These are phyloP conservation scores for Megalonaias nervosa DNA, from an alignment of 1,140 invertebrate genomes.

Conservation along the genomic window DNA sequence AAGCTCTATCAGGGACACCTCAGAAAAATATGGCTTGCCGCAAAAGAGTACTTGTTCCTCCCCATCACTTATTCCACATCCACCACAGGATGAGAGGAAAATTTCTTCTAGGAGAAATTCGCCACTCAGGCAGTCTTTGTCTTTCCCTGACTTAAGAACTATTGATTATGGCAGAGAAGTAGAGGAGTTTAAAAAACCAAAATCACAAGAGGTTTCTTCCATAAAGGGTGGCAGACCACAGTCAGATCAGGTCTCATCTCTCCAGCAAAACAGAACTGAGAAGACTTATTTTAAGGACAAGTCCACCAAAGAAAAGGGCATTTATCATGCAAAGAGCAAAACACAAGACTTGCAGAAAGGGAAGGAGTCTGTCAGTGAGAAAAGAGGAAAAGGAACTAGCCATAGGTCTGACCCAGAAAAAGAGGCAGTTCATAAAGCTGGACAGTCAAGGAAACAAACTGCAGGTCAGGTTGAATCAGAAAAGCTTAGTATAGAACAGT, in stretches of 20 bases:
- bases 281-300: slow-evolving; percentile 1
- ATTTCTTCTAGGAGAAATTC: background rate
- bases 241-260: background rate
- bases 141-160: slow-evolving; percentile 33
- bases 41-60: too few species aligned
- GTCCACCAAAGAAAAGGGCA: too few species aligned
- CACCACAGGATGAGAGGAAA: slow-evolving; percentile 4
- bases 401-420: background rate
- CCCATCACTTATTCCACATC: slow-evolving; percentile 13
- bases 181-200: slow-evolving; percentile 25
- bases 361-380: slow-evolving; percentile 2
- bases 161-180: slow-evolving; percentile 13
- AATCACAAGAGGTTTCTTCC: slow-evolving; percentile 17
- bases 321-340: background rate
- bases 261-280: background rate
- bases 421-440: slow-evolving; percentile 11
- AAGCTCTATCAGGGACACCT: too few species aligned
- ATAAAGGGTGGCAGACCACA: slow-evolving; percentile 32
- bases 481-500: slow-evolving; percentile 20
- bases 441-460: background rate
- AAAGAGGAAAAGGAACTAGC: slow-evolving; percentile 2
- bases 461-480: slow-evolving; percentile 9
- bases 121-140: slow-evolving; percentile 23
- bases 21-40: too few species aligned
- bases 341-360: slow-evolving; percentile 1